phyloP scores from a whole-genome alignment of 37 sponge, comb jelly and placozoan species.

The Chondrilla cf. caribensis region DNA sequence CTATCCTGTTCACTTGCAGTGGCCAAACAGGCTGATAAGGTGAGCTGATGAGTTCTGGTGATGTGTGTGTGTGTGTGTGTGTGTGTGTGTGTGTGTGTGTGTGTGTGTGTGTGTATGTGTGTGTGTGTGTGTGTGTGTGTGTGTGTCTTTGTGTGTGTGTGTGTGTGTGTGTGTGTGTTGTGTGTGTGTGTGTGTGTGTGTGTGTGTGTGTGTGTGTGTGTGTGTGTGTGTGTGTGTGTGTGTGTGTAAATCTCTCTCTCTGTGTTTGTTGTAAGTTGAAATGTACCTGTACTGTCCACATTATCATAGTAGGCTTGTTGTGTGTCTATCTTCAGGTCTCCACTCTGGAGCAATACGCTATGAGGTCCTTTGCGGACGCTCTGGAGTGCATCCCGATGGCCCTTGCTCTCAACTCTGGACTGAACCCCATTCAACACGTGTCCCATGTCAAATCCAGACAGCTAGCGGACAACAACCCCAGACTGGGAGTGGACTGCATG shows the following conservation, averaged over 20 bases:
- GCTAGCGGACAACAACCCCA: constrained; percentile 68
- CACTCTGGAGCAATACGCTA: constrained; percentile 96
- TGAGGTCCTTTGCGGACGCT: constrained; percentile 96
- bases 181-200: background rate
- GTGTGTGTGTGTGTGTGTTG: background rate
- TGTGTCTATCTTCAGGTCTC: constrained; percentile 49
- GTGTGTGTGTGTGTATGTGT: background rate
- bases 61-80: too few relatives aligned
- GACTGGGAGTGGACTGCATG: constrained; percentile 95
- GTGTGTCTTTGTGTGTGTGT: too few relatives aligned
- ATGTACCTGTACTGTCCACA: too few relatives aligned
- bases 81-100: background rate
- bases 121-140: background rate
- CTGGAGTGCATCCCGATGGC: constrained; percentile 94
- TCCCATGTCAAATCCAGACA: constrained; percentile 89
- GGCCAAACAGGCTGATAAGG: constrained; percentile 86
- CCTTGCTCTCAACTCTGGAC: constrained; percentile 95
- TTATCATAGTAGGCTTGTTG: too few relatives aligned
- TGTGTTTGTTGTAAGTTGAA: too few relatives aligned
- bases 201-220: background rate
- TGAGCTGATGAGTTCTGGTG: background rate
- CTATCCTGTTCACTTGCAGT: constrained; percentile 93
- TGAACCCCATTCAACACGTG: constrained; percentile 82
- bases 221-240: background rate
- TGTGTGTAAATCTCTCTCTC: too few relatives aligned